Percentiles rank a stretch among this genome's conserved stretches.
Conservation (phyloP, 1,140 invertebrate genomes). For the Medauroidea extradentata region DNA sequence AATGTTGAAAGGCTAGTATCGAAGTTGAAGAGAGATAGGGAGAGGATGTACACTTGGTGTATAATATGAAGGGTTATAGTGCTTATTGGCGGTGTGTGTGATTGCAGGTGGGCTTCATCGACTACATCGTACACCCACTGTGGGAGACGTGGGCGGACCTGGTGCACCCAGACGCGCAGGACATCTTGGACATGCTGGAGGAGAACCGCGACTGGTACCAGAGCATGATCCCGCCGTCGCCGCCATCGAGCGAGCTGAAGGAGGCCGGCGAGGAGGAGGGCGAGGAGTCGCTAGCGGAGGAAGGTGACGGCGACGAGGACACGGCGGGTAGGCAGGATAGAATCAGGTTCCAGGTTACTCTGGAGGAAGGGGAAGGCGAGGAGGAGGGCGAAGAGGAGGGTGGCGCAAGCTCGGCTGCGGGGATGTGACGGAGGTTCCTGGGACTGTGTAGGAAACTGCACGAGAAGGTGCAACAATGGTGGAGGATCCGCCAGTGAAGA, state of each 20-base stretch:
- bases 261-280: slow-evolving; percentile 15
- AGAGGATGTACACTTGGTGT: no score
- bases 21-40: no score
- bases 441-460: slow-evolving; percentile 79
- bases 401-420: slow-evolving; percentile 40
- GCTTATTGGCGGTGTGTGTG: no score
- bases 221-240: slow-evolving; percentile 60
- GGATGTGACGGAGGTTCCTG: slow-evolving; percentile 83
- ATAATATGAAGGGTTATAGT: no score
- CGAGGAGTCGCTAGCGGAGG: slow-evolving; percentile 25
- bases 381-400: slow-evolving; percentile 49
- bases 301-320: slow-evolving; percentile 20
- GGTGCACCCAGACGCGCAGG: slow-evolving; percentile 96
- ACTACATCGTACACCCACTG: slow-evolving; percentile 98
- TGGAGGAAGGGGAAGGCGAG: slow-evolving; percentile 73
- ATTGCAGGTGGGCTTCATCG: slow-evolving; percentile 91
- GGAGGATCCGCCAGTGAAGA: slow-evolving; percentile 35
- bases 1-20: no score
- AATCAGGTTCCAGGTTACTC: slow-evolving; percentile 64
- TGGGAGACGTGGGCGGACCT: slow-evolving; percentile 99
- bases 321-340: slow-evolving; percentile 15
- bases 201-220: slow-evolving; percentile 98
- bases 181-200: slow-evolving; percentile 95
- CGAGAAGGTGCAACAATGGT: slow-evolving; percentile 78
- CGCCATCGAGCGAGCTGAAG: slow-evolving; percentile 30